Evolutionary conservation across 2,113 vertebrate genomes (phyloP).

Genomic region (Entosphenus tridentatus): DNA sequence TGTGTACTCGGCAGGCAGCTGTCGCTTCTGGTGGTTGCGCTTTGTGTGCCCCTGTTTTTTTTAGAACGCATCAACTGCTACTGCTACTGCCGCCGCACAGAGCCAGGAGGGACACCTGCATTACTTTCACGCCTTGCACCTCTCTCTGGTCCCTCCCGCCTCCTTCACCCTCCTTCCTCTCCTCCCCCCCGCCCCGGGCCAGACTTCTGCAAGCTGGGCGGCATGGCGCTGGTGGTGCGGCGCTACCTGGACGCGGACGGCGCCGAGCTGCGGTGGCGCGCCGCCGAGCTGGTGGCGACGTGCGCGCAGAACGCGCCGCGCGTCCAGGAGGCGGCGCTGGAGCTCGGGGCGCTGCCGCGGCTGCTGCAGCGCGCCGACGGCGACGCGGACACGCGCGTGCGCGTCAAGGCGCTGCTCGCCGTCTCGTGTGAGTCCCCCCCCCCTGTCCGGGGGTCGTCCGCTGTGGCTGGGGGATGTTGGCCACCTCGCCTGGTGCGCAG

Average conservation of each 20-base stretch:
- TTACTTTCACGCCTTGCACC: background rate
- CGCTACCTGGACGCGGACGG: conserved; percentile 31
- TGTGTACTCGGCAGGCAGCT: too few species aligned
- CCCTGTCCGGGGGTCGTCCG: background rate
- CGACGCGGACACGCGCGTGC: conserved; percentile 31
- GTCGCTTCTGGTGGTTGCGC: too few species aligned
- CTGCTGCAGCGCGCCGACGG: conserved; percentile 42
- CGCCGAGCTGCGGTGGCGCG: conserved; percentile 42
- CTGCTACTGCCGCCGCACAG: too few species aligned
- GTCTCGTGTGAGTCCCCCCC: conserved; percentile 45
- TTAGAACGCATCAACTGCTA: too few species aligned
- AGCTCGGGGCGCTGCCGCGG: conserved; percentile 30
- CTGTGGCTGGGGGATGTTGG: too few species aligned
- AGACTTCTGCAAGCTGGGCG: conserved; percentile 61
- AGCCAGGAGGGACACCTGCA: too few species aligned
- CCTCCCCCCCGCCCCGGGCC: background rate
- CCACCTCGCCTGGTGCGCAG: too few species aligned
- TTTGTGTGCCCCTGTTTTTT: too few species aligned
- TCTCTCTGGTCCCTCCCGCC: background rate
- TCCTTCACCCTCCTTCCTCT: background rate
- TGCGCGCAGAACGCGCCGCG: conserved; percentile 59
- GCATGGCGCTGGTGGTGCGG: conserved; percentile 42
- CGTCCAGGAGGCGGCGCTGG: conserved; percentile 43
- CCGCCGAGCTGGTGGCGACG: conserved; percentile 42
- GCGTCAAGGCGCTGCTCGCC: conserved; percentile 57